Base-by-base conservation (phyloP, 1,140 invertebrate genomes). In the Aradophagus sp. region DNA sequence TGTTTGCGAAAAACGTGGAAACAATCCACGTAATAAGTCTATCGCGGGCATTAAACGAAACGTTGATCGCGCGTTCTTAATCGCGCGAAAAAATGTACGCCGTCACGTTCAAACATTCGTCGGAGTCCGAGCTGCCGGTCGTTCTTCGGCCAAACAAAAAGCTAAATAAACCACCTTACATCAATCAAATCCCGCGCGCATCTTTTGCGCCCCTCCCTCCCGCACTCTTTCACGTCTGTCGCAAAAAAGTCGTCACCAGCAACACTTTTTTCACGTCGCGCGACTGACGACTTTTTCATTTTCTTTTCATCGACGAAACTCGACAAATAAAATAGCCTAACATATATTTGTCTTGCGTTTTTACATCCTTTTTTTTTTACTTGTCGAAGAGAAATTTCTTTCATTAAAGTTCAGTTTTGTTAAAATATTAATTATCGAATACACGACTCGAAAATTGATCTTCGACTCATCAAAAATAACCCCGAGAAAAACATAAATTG, bases 181-280 rank as follows among this genome's bases (percentile, higher is more conserved):
- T 68, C 65, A 59, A 68, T 68, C 65, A 68, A 61, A 68, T 53
- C 47, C 45, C 17, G 45, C 32, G 47, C 52, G 23, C 32, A 56
- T 35, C 32, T 29, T 29, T 29, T 29, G 27, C 27, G 10, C n/a
- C n/a, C n/a, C n/a, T n/a, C n/a, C n/a, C n/a, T n/a, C n/a, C n/a
- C 27, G n/a, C 52, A 11, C 47, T 7, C 15, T 32, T 12, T 32
- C 11, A 27, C n/a, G n/a, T n/a, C n/a, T n/a, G n/a, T 8, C 20
- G 41, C 31, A 68, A 68, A 68, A 66, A 68, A 58, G 42, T 59
- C 53, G 53, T 67, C 53, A 59, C 23, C 39, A 36, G 32, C 45
- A 32, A 68, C 65, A 59, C 65, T 59, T 68, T 68, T 67, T 67
- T 66, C 26, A 23, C 17, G 5, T 12, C 14, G 11, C 12, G 32